Evolutionary conservation across 2,797 vertebrate species (phyloP), one percentile per base, ranked within the genome.

Genomic region (Enteromius argenteus): DNA sequence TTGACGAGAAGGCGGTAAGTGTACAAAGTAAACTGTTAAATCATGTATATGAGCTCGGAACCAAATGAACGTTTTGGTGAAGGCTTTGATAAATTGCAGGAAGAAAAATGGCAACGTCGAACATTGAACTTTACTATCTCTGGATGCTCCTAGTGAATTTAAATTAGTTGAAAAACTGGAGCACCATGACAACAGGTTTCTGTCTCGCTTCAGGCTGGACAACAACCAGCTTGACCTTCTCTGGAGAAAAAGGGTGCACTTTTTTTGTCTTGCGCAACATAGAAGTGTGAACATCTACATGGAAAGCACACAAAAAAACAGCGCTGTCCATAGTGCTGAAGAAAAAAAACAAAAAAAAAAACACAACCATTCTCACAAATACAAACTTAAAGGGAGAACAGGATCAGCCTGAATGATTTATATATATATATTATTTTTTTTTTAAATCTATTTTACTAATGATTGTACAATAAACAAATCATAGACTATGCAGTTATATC

Each of bases 201-300:
- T 30, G 37, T 42, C 15, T 60, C 4, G 39, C 19, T 71, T 42
- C 10, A 71, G 37, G 19, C 27, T 58, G 35, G 39, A 81, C 66
- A 81, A 44, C n/a, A 60, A 58, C 79, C 53, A 60, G 35, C 44
- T 23, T 58, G 67, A 81, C 79, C 67, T 81, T 81, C 67, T 81
- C 32, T n/a, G 68, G 14, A 7, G 46, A 49, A 56, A 39, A 37
- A 14, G 10, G 8, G 73, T 58, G 15, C 3, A 4, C 6, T 35
- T 7, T 53, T 30, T 17, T 2, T 3, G 0, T 71, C 17, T 46
- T 19, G 21, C 11, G 19, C 7, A 37, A 51, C 30, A n/a, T 64
- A 23, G 42, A 67, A 4, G 21, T 79, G 42, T 66, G 30, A 23
- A 23, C 14, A 32, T 66, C n/a, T 53, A 53, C 10, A 74, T 14